These are phyloP conservation scores for Chiroxiphia lanceolata DNA, from an alignment of 2,797 vertebrate genomes.

Conservation along the genomic window DNA sequence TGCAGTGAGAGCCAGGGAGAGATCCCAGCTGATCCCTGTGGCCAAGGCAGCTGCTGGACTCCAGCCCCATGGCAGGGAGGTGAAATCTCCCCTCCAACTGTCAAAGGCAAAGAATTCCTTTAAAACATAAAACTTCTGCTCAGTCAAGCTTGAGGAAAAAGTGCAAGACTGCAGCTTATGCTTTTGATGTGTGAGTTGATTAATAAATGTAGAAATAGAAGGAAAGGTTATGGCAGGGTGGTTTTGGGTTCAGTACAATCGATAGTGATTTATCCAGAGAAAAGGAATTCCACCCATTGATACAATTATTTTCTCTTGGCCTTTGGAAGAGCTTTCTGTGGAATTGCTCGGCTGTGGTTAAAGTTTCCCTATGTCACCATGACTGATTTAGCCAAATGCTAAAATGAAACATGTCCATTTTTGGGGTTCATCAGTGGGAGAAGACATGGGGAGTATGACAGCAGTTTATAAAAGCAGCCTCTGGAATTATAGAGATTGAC, in stretches of 20 bases:
- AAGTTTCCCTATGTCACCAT: background rate
- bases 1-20: accelerated
- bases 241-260: background rate
- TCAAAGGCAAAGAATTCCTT: background rate
- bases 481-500: background rate
- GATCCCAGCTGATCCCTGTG: background rate
- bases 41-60: background rate
- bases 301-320: background rate
- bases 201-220: background rate
- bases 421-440: background rate
- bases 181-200: background rate
- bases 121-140: background rate
- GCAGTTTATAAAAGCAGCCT: background rate
- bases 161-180: background rate
- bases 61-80: background rate
- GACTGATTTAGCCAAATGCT: background rate
- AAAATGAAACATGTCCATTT: background rate
- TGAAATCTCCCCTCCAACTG: background rate
- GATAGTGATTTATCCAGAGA: background rate
- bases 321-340: background rate
- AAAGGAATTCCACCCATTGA: background rate
- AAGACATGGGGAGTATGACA: background rate
- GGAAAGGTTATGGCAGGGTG: background rate
- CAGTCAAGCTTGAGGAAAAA: background rate
- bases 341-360: background rate